These are phyloP conservation scores for Macropis europaea DNA, from an alignment of 2,888 invertebrate genomes.

Conservation along the genomic window DNA sequence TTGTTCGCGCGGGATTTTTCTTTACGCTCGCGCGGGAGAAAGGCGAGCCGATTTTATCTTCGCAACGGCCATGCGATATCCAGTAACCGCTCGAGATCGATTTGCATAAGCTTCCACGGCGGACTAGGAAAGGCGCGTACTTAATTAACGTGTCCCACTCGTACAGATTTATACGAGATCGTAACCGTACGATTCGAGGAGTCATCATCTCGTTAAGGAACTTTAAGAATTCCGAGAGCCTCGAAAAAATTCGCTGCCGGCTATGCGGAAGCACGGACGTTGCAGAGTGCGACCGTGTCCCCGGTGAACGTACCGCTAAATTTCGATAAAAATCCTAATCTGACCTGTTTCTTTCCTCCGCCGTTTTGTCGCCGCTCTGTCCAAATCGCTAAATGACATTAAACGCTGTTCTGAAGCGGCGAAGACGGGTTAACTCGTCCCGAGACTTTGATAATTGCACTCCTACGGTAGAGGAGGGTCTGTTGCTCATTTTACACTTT, in stretches of 20 bases:
- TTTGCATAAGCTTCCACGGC: conserved; percentile 57
- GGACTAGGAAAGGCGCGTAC: conserved; percentile 55
- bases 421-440: no score
- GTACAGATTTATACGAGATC: conserved; percentile 52
- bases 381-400: no score
- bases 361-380: background rate
- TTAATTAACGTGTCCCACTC: conserved; percentile 60
- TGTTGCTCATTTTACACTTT: no score
- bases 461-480: no score
- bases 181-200: conserved; percentile 48
- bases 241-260: conserved; percentile 30
- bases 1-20: conserved; percentile 7
- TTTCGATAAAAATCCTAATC: conserved; percentile 11
- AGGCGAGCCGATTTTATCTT: conserved; percentile 49
- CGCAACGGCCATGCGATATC: conserved; percentile 37
- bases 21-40: conserved; percentile 35
- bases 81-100: conserved; percentile 50
- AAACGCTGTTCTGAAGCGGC: no score
- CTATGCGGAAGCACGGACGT: conserved; percentile 38
- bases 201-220: conserved; percentile 56
- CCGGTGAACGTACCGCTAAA: conserved; percentile 14
- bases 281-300: conserved; percentile 9
- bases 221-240: conserved; percentile 41
- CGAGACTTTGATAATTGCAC: no score
- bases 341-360: background rate